Base-by-base conservation (phyloP, 2,888 invertebrate species). In the Andrena hattorfiana region DNA sequence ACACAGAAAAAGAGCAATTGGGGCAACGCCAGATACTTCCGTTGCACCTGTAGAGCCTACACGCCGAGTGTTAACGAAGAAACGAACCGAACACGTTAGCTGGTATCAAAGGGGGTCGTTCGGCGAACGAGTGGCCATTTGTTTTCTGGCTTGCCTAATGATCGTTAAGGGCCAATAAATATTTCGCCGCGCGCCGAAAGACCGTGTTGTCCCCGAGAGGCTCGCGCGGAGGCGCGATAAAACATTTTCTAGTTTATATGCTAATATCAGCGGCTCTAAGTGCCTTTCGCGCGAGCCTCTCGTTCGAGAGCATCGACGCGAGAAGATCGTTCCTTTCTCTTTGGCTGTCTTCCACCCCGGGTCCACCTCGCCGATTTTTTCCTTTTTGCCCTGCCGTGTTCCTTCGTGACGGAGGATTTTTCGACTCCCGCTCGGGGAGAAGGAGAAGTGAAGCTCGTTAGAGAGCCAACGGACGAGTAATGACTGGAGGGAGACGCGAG, bases 201-300 rank as follows among this genome's bases (percentile, higher is more conserved):
- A 35, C n/a, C 8, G 59, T 32, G 62, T 54, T 56, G 59, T 23
- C 60, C 63, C 8, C 20, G 30, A 59, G 69, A 60, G 67, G 51
- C 28, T 51, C 70, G 74, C 75, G 42, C 26, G 42, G 6, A 71
- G 48, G 49, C 63, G 68, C 74, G 72, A 78, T 85, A 87, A 87
- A 81, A 87, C 74, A 78, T 79, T 87, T 83, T 87, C 78, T 70
- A 85, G 83, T 87, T 87, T 85, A 83, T 81, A 87, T 85, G 77
- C 83, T 85, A 87, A 83, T 87, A 72, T 81, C 85, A 60, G 35
- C 35, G 72, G 32, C 68, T 69, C 59, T 66, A 56, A 75, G 69
- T 75, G 70, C 49, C 49, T 60, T 35, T 64, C 68, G 26, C 63
- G 28, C 42, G 74, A 26, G 26, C 10, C 13, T n/a, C 32, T 73